Evolutionary conservation across 2,113 vertebrate species (phyloP).

Genomic region (Nesospiza acunhae): DNA sequence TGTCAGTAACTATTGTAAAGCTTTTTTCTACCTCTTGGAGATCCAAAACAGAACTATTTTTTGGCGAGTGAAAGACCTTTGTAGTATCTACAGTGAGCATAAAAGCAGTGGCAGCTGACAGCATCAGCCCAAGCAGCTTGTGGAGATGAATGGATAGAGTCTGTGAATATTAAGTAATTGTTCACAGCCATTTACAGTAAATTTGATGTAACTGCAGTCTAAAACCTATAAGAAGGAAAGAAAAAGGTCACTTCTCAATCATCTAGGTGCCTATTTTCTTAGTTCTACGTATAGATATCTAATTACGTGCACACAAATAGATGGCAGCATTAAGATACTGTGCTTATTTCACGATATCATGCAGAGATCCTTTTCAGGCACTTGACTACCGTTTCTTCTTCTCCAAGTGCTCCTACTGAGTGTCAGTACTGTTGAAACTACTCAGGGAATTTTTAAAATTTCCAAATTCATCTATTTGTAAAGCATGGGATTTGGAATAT

Average conservation of each 20-base stretch:
- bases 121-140: neutral
- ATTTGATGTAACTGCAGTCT: neutral
- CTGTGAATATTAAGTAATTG: neutral
- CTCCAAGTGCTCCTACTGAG: neutral
- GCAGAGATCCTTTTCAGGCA: conserved; percentile 1
- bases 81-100: neutral
- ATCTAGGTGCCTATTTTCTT: neutral
- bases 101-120: neutral
- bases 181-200: neutral
- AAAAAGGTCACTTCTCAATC: neutral
- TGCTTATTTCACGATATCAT: neutral
- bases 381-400: neutral
- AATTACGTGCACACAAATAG: neutral
- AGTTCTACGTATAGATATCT: neutral
- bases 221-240: neutral
- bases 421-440: neutral
- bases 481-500: neutral
- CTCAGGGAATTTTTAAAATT: neutral
- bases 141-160: neutral
- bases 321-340: neutral
- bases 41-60: neutral
- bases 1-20: neutral
- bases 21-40: neutral
- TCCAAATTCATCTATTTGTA: neutral
- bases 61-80: neutral